These are phyloP conservation scores for Mylabris sibirica DNA, from an alignment of 2,888 invertebrate species.

Conservation along the genomic window DNA sequence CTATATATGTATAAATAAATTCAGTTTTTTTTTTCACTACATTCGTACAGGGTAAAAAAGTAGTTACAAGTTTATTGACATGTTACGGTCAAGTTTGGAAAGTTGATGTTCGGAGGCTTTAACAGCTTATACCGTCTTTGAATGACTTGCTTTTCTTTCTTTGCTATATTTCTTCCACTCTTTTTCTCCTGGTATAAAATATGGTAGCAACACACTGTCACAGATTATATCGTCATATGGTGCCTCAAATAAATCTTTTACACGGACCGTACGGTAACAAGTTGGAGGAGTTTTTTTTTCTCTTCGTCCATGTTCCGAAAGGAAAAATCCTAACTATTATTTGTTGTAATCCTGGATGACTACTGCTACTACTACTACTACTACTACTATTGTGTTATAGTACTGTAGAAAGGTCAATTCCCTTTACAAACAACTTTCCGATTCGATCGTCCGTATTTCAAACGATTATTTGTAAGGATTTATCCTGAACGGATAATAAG, in stretches of 20 bases:
- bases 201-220: slow-evolving; percentile 5
- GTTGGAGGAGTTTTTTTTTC: background rate
- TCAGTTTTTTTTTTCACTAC: too few species aligned
- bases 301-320: background rate
- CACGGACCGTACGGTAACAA: background rate
- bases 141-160: background rate
- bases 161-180: background rate
- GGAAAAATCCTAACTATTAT: background rate
- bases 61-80: slow-evolving; percentile 6
- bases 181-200: background rate
- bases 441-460: slow-evolving; percentile 8
- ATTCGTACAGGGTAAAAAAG: background rate
- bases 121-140: background rate
- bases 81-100: slow-evolving; percentile 8
- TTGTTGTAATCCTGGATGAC: slow-evolving; percentile 1
- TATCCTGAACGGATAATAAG: slow-evolving; percentile 9
- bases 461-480: slow-evolving; percentile 10
- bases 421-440: slow-evolving; percentile 8
- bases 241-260: slow-evolving; percentile 9
- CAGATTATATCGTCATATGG: slow-evolving; percentile 11
- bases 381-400: too few species aligned
- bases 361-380: too few species aligned
- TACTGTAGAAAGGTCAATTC: slow-evolving; percentile 2
- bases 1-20: background rate
- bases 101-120: slow-evolving; percentile 6